A percentile compares a stretch with the other conserved stretches of the same genome.
Evolutionary conservation across 2,113 vertebrate genomes (phyloP).

Genomic region (Campylomormyrus tamandua): DNA sequence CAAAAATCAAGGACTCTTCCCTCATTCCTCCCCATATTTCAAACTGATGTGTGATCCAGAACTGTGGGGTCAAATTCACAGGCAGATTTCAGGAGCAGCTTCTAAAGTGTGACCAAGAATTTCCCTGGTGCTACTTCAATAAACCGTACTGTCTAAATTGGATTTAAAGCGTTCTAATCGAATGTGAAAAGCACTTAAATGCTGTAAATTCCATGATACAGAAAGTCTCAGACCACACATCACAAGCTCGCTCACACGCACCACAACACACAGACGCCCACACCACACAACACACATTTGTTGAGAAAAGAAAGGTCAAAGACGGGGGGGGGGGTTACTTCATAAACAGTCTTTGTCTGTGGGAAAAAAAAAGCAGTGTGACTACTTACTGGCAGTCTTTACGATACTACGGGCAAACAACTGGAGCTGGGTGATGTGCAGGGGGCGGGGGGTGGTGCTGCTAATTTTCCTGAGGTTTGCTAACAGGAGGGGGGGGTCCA

Average conservation of each 20-base stretch:
- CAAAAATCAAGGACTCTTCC: background rate
- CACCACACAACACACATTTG: background rate
- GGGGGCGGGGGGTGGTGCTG: background rate
- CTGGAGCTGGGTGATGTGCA: background rate
- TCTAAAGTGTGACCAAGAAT: background rate
- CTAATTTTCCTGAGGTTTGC: background rate
- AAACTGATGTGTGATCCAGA: background rate
- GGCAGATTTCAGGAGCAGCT: background rate
- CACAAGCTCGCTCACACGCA: background rate
- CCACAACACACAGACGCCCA: background rate
- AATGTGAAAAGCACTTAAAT: background rate
- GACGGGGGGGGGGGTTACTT: background rate
- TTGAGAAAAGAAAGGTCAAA: background rate
- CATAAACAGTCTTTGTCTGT: background rate
- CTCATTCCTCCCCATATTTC: background rate
- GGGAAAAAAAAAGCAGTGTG: background rate
- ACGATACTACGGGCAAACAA: background rate
- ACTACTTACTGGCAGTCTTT: conserved; percentile 10
- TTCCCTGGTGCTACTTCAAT: background rate
- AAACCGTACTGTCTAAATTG: background rate
- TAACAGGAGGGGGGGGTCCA: background rate
- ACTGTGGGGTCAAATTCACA: background rate
- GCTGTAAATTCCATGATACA: background rate
- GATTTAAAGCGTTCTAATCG: background rate
- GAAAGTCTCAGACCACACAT: background rate